A percentile compares a stretch with the other conserved stretches of the same genome.
Conservation (phyloP, 2,888 invertebrate species). For the Bellardia bayeri region DNA sequence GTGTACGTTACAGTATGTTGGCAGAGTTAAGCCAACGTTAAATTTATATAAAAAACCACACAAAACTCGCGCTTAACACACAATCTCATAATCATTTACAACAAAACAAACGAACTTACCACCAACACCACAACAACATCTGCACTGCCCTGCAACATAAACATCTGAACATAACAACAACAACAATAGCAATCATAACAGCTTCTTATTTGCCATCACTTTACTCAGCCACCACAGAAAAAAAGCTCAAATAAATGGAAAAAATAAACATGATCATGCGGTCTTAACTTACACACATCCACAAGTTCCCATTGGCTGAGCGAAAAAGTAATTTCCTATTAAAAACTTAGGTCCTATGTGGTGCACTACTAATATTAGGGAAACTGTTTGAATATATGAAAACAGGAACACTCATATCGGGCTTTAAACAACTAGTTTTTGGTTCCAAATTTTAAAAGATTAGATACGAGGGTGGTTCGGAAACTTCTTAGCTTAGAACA, state of each 20-base stretch:
- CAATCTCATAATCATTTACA: constrained; percentile 71
- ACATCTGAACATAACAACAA: constrained; percentile 51
- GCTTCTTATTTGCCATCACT: constrained; percentile 69
- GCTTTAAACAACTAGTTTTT: too few species aligned
- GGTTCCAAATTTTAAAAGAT: too few species aligned
- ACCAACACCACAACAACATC: constrained; percentile 38
- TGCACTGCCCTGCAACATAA: constrained; percentile 62
- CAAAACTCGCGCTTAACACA: constrained; percentile 67
- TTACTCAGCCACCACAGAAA: constrained; percentile 39
- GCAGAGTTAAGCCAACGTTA: constrained; percentile 57
- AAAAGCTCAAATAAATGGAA: constrained; percentile 47
- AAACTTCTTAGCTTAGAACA: too few species aligned
- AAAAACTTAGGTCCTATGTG: not conserved
- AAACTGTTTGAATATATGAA: too few species aligned
- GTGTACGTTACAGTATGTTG: not conserved
- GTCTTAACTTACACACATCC: constrained; percentile 29
- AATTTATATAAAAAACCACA: constrained; percentile 67
- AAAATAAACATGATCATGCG: constrained; percentile 58
- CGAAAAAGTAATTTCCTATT: constrained; percentile 29
- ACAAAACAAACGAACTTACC: constrained; percentile 30
- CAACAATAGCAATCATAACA: constrained; percentile 67
- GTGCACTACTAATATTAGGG: not conserved
- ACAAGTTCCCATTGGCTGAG: not conserved
- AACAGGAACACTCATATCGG: too few species aligned
- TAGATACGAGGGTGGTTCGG: too few species aligned